phyloP scores from a whole-genome alignment of 1,140 invertebrate species.

The Drosophila saltans region DNA sequence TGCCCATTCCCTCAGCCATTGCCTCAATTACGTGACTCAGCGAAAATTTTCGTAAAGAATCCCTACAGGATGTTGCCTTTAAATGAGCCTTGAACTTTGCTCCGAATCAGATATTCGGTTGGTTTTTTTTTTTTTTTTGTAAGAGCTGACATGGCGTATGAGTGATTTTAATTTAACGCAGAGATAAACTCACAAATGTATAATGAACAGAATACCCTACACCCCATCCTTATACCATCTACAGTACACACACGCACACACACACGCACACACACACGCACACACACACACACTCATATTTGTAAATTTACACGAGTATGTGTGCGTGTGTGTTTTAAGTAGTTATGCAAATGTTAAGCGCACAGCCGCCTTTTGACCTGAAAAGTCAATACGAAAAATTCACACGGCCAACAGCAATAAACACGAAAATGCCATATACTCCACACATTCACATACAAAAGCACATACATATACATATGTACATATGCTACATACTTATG shows the following conservation, averaged over 20 bases:
- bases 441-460: constrained; percentile 36
- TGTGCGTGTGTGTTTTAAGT: constrained; percentile 54
- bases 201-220: constrained; percentile 15
- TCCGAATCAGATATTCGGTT: constrained; percentile 38
- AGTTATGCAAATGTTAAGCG: constrained; percentile 77
- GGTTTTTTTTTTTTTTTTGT: not conserved
- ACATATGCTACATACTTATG: constrained; percentile 20
- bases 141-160: constrained; percentile 61
- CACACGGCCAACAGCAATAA: constrained; percentile 55
- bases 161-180: constrained; percentile 74
- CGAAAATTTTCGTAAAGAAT: constrained; percentile 47
- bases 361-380: constrained; percentile 73
- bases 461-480: constrained; percentile 25
- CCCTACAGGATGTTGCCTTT: constrained; percentile 7
- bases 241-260: constrained; percentile 13
- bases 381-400: constrained; percentile 73
- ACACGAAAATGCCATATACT: constrained; percentile 19
- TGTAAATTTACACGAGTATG: constrained; percentile 20
- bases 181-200: constrained; percentile 48
- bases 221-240: not conserved
- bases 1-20: not conserved
- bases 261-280: constrained; percentile 8
- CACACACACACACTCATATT: constrained; percentile 9
- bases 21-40: constrained; percentile 56
- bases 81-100: constrained; percentile 66